phyloP scores from a whole-genome alignment of 2,797 vertebrate genomes.

The Echeneis naucrates region DNA sequence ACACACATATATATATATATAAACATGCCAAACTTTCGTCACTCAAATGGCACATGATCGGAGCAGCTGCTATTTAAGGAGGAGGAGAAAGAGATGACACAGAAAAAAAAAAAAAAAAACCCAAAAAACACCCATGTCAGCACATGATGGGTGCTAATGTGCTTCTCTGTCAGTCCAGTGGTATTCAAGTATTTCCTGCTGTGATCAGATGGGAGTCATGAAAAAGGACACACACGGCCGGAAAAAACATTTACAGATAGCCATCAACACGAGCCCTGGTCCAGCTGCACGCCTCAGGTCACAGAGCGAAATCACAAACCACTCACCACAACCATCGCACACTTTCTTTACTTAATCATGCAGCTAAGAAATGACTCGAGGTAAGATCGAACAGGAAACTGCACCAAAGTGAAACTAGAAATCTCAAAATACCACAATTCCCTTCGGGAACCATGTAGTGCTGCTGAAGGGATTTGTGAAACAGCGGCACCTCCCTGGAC shows the following conservation, averaged over 20 bases:
- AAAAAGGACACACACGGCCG: conserved; percentile 72
- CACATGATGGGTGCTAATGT: conserved; percentile 18
- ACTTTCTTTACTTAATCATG: conserved; percentile 11
- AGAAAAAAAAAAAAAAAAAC: too few species aligned
- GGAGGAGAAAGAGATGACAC: conserved; percentile 10
- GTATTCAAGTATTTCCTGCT: conserved; percentile 77
- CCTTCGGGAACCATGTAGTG: conserved; percentile 3
- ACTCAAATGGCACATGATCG: not conserved
- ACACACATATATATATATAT: too few species aligned
- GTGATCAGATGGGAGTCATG: conserved; percentile 36
- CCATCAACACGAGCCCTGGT: conserved; percentile 27
- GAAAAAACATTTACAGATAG: conserved; percentile 70
- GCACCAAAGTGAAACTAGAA: conserved; percentile 16
- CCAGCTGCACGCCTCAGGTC: conserved; percentile 17
- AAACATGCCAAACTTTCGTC: not conserved
- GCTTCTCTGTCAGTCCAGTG: conserved; percentile 4
- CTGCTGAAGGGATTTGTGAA: too few species aligned
- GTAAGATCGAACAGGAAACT: not conserved
- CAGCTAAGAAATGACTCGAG: conserved; percentile 9
- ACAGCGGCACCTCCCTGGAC: conserved; percentile 38
- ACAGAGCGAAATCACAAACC: conserved; percentile 7
- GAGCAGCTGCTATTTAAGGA: conserved; percentile 6
- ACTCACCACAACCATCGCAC: conserved; percentile 8
- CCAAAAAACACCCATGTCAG: conserved; percentile 6
- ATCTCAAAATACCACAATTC: conserved; percentile 50